Evolutionary conservation across 2,797 vertebrate species (phyloP).

Genomic region (Meriones psammophilus): DNA sequence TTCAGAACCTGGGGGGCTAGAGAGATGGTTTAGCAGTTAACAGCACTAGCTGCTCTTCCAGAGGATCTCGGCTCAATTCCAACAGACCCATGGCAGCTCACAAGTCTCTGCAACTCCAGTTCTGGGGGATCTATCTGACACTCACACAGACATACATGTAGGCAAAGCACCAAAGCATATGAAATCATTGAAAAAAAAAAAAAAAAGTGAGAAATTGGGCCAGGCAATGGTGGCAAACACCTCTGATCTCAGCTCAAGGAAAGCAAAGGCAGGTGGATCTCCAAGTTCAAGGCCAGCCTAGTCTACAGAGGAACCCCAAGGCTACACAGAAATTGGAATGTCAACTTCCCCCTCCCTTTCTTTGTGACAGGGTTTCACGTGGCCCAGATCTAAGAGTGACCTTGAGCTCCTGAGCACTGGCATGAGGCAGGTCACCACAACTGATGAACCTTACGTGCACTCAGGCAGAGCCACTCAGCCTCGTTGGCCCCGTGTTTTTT

Average conservation of each 20-base stretch:
- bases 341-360: not conserved
- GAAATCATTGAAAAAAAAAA: too few relatives aligned
- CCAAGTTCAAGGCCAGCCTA: not conserved
- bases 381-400: not conserved
- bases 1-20: not conserved
- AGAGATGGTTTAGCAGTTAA: too few relatives aligned
- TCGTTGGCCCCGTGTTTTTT: not conserved
- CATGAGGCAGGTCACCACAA: not conserved
- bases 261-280: not conserved
- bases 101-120: too few relatives aligned
- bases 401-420: not conserved
- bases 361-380: not conserved
- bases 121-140: too few relatives aligned
- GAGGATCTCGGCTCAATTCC: too few relatives aligned
- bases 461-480: not conserved
- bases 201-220: not conserved
- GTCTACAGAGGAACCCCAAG: not conserved
- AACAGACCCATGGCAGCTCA: too few relatives aligned
- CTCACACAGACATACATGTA: too few relatives aligned
- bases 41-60: too few relatives aligned
- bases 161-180: too few relatives aligned
- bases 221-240: not conserved
- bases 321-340: slow-evolving; percentile 12
- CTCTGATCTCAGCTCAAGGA: not conserved
- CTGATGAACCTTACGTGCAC: not conserved